A percentile compares a stretch with the other conserved stretches of the same genome.
Evolutionary conservation across 2,113 vertebrate species (phyloP).

Genomic region (Ibidorhyncha struthersii): DNA sequence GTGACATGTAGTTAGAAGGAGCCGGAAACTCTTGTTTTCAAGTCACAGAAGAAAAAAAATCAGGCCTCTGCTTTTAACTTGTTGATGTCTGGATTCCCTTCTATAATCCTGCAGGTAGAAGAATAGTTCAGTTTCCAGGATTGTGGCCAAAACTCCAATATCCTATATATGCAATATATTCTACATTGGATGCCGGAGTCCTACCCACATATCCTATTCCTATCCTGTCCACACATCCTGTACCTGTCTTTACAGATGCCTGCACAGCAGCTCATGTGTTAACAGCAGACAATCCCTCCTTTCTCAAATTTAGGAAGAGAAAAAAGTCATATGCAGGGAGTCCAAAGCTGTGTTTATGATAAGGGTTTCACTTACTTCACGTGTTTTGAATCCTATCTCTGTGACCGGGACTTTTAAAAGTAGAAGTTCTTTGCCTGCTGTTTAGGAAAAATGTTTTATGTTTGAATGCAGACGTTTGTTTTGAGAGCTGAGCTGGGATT

Average conservation of each 20-base stretch:
- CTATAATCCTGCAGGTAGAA: not conserved
- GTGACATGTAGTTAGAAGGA: not conserved
- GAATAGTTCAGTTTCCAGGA: not conserved
- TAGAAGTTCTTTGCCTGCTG: not conserved
- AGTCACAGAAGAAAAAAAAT: not conserved
- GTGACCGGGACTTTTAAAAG: not conserved
- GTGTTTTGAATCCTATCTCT: not conserved
- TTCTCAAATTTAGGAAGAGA: not conserved
- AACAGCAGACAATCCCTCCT: not conserved
- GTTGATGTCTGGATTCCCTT: not conserved
- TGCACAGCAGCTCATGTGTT: not conserved
- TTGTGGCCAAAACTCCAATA: not conserved
- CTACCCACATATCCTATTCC: not conserved
- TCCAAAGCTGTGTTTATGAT: not conserved
- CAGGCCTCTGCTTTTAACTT: not conserved
- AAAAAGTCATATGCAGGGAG: not conserved
- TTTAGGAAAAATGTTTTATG: not conserved
- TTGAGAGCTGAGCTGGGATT: slow-evolving; percentile 16
- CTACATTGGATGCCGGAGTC: not conserved
- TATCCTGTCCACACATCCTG: not conserved
- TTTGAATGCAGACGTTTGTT: not conserved
- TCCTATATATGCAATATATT: not conserved
- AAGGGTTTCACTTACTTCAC: not conserved
- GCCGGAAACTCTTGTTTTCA: slow-evolving; percentile 17
- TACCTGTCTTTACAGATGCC: not conserved